A percentile compares a stretch with the other conserved stretches of the same genome.
Conservation (phyloP, 2,888 invertebrate species). For the Mactromeris polynyma region DNA sequence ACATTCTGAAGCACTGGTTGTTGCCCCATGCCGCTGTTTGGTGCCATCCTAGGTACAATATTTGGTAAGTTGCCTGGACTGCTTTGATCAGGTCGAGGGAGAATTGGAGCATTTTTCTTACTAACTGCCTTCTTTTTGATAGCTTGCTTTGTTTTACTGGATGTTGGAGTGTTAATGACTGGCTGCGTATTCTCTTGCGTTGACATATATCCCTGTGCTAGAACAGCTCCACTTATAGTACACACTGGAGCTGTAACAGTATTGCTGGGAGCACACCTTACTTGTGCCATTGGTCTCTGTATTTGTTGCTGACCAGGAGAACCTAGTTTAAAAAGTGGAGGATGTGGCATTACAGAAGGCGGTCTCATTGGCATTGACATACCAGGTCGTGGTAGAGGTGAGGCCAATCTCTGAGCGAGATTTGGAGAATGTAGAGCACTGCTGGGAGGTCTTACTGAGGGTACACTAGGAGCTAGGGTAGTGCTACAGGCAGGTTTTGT, state of each 20-base stretch:
- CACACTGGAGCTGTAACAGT: conserved; percentile 55
- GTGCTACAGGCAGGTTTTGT: conserved; percentile 74
- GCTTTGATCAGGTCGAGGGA: conserved; percentile 55
- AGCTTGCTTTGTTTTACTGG: conserved; percentile 42
- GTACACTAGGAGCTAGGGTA: conserved; percentile 59
- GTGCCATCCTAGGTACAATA: conserved; percentile 81
- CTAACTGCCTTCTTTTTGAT: conserved; percentile 44
- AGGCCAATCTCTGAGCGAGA: conserved; percentile 81
- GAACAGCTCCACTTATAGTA: conserved; percentile 42
- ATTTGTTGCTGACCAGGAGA: conserved; percentile 45
- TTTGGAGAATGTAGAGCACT: conserved; percentile 76
- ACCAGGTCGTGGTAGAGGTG: conserved; percentile 72
- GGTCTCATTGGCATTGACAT: conserved; percentile 48
- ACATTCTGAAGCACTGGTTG: conserved; percentile 88
- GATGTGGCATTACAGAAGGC: conserved; percentile 56
- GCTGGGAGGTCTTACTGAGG: conserved; percentile 73
- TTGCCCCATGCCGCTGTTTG: conserved; percentile 5
- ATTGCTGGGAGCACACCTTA: not conserved
- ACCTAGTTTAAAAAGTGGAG: conserved; percentile 64
- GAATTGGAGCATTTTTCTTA: conserved; percentile 63
- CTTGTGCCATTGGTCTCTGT: conserved; percentile 37
- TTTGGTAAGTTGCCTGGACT: conserved; percentile 38
- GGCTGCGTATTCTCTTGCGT: conserved; percentile 34
- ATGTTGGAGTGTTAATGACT: conserved; percentile 27
- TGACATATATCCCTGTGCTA: conserved; percentile 51